phyloP scores from a whole-genome alignment of 1,140 invertebrate species.

The Plodia interpunctella region DNA sequence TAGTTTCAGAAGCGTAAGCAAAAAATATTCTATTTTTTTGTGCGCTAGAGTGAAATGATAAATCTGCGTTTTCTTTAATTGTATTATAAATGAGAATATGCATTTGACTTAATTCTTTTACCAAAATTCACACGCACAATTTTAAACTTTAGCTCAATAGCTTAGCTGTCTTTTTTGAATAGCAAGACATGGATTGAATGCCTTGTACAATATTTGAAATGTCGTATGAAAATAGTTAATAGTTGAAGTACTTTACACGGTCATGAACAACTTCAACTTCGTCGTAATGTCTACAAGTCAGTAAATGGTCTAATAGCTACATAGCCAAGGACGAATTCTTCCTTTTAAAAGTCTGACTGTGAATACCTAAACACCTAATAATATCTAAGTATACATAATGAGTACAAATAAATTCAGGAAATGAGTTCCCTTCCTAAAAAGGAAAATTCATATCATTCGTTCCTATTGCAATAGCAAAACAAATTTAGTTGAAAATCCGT shows the following conservation, averaged over 20 bases:
- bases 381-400: too few species aligned
- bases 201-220: background rate
- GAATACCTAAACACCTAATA: background rate
- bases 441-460: too few species aligned
- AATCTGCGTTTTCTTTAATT: slow-evolving; percentile 12
- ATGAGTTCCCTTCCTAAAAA: too few species aligned
- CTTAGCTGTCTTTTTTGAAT: background rate
- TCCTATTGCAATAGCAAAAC: too few species aligned
- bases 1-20: too few species aligned
- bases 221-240: background rate
- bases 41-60: background rate
- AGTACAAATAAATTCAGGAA: too few species aligned
- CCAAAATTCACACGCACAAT: background rate
- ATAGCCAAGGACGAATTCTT: too few species aligned
- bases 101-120: background rate
- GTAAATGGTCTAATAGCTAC: background rate
- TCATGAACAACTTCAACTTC: slow-evolving; percentile 9
- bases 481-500: too few species aligned
- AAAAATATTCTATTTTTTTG: background rate
- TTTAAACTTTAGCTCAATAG: background rate
- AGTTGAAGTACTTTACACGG: background rate
- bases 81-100: slow-evolving; percentile 22
- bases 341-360: too few species aligned
- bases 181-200: background rate
- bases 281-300: slow-evolving; percentile 4